A percentile compares a stretch with the other conserved stretches of the same genome.
phyloP scores from a whole-genome alignment of 2,113 vertebrate species.

The Dendropsophus ebraccatus region DNA sequence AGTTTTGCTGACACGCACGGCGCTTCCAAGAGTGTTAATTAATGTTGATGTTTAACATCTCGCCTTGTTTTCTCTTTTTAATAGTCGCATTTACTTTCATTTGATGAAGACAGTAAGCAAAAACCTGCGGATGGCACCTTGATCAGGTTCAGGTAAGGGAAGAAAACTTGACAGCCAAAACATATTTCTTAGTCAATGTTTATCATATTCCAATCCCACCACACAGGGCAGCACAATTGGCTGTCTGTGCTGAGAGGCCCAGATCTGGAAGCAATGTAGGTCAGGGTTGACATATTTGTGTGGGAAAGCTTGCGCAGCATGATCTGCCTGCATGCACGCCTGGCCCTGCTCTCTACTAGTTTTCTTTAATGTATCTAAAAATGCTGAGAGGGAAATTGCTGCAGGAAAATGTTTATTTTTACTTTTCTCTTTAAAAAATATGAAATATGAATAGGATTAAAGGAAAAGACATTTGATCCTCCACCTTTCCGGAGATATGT shows the following conservation, averaged over 20 bases:
- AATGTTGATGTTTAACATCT: background rate
- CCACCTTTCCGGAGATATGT: constrained; percentile 32
- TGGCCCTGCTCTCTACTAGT: background rate
- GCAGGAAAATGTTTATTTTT: constrained; percentile 47
- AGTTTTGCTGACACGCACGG: background rate
- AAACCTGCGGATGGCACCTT: background rate
- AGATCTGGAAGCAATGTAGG: constrained; percentile 38
- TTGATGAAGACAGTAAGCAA: background rate
- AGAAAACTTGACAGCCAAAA: background rate
- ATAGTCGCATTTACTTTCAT: background rate
- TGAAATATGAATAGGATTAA: constrained; percentile 39
- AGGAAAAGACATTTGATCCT: constrained; percentile 20
- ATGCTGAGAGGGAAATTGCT: constrained; percentile 39
- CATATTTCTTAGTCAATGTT: constrained; percentile 1
- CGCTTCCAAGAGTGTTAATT: background rate
- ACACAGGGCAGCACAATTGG: constrained; percentile 7
- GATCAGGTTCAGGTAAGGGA: background rate
- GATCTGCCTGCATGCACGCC: constrained; percentile 5
- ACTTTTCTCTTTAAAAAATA: constrained; percentile 28
- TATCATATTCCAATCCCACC: constrained; percentile 12
- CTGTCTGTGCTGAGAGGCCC: constrained; percentile 30
- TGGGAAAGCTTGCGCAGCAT: constrained; percentile 45
- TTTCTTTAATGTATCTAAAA: constrained; percentile 41
- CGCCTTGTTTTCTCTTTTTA: background rate
- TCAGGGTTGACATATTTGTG: constrained; percentile 33